Base-by-base conservation (phyloP, 2,797 vertebrate genomes). In the Luscinia luscinia region DNA sequence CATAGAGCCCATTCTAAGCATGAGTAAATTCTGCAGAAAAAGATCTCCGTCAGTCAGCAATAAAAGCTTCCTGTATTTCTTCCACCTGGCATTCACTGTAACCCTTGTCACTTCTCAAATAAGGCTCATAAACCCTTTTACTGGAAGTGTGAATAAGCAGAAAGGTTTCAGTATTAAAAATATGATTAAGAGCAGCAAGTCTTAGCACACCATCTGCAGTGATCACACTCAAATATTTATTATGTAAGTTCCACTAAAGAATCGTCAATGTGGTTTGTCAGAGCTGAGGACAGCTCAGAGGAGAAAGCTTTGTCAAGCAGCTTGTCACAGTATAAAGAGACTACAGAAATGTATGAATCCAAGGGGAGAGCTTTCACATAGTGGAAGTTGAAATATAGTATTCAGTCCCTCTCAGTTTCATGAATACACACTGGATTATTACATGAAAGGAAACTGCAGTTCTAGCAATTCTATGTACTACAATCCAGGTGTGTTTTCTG, bases 301-400 rank as follows among this genome's bases (percentile, higher is more conserved):
- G 81, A 94, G 81, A 89, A 91, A 49, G 68, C 64, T 64, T 48
- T 87, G 85, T 91, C 89, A 95, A 89, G 78, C 73, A 89, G 84
- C 54, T 89, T 87, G 55, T 88, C 81, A 88, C 79, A 96, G 59
- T 85, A 85, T 58, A 92, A 94, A 95, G 67, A 87, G 68, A 94
- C 69, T 89, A 81, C 46, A 75, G 52, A 93, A 96, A 95, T 91
- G 69, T 16, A 62, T 74, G 75, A 58, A 89, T 89, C 63, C 81
- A 86, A 90, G 43, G 81, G 62, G 59, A 83, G 67, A 91, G 81
- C 67, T 92, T 83, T 88, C 89, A 94, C 79, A 32, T 51, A 77
- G 75, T 34, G 15, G 20, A 89, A 91, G 34, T 4, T 78, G 68
- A 86, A 90, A 92, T 73, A 57, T 0, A 70, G 57, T 72, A 69